Base-by-base conservation (phyloP, 1,140 invertebrate species). In the Parapsyche elsis region DNA sequence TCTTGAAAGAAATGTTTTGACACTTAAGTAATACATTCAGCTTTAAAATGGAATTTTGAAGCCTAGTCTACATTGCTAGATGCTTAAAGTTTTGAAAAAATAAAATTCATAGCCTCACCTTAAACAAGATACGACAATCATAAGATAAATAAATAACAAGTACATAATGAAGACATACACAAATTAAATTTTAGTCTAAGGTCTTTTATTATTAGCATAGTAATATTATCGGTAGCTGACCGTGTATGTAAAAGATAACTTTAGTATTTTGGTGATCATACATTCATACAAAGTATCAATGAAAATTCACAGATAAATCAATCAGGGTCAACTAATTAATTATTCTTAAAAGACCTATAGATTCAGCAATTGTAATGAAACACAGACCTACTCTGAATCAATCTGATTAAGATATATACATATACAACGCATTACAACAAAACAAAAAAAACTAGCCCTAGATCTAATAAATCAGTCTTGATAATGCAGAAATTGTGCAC, bases 401-500 rank as follows among this genome's bases (percentile, higher is more conserved):
- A 53, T 53, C 12, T 14, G 16, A 53, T 5, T 53, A 14, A 16
- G 2, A 14, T 53, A 16, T 53, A 53, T 53, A 53, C 16, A 53
- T 12, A 53, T 71, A 49, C 53, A 26, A 64, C 49, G 44, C 38
- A 77, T 5, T 71, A 49, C 53, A 26, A 64, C 49, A 64, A 64
- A 77, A 77, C 57, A 77, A 77, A 57, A 77, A 77, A 64, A 77
- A 21, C 53, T 77, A 77, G 64, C 24, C 57, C 75, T 77, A 77
- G 53, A 44, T 53, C 59, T 77, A 77, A 77, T 77, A 77, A 77
- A 77, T 81, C 81, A 81, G 81, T 81, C 81, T 81, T 81, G 76
- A 78, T 75, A 78, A 75, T 81, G 78, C 64, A 81, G 64, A 81
- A 81, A 76, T 79, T 76, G 78, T 76, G 73, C 71, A 59, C 19